phyloP scores from a whole-genome alignment of 2,888 invertebrate species.

The Erebia epiphron region DNA sequence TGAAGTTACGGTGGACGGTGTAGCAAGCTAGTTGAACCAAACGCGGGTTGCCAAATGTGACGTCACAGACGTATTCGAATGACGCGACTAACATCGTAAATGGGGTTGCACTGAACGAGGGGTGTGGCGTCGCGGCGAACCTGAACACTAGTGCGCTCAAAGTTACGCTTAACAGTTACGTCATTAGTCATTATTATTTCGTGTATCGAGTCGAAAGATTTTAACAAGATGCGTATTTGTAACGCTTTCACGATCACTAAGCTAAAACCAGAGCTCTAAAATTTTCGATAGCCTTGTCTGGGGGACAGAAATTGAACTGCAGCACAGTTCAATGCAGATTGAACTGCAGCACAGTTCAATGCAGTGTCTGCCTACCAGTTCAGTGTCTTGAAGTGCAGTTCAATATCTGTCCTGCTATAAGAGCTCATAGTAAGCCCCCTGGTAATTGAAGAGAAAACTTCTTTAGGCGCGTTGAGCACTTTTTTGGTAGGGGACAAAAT shows the following conservation, averaged over 20 bases:
- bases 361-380: no score
- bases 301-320: no score
- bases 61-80: conserved; percentile 34
- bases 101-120: conserved; percentile 28
- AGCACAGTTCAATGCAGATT: no score
- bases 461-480: no score
- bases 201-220: not conserved
- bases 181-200: conserved; percentile 5
- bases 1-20: conserved; percentile 30
- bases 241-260: conserved; percentile 7
- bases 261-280: conserved; percentile 4
- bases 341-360: no score
- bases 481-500: no score
- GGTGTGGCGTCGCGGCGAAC: conserved; percentile 28
- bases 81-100: conserved; percentile 26
- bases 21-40: conserved; percentile 25
- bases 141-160: conserved; percentile 10
- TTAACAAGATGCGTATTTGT: conserved; percentile 4
- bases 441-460: no score
- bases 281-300: conserved; percentile 3
- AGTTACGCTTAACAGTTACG: conserved; percentile 10
- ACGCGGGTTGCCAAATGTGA: conserved; percentile 32
- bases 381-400: no score
- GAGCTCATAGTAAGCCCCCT: no score
- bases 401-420: no score